Base-by-base conservation (phyloP, 2,797 vertebrate genomes). In the Helicolenus hilgendorfi region DNA sequence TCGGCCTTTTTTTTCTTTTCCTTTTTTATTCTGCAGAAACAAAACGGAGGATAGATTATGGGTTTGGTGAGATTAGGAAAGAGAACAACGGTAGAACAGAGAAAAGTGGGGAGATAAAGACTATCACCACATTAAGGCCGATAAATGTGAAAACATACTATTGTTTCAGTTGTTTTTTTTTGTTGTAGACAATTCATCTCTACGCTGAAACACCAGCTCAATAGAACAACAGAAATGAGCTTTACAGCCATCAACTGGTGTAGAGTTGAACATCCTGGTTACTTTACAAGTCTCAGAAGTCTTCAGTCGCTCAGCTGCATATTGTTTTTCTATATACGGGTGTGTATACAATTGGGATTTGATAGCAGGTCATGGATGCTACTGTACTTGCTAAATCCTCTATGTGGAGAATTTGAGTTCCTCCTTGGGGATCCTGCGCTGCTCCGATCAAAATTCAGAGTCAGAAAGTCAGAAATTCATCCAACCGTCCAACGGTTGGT, bases 81-180 rank as follows among this genome's bases (percentile, higher is more conserved):
- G 9, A 67, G 53, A 71, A 77, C 24, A 87, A 82, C 72, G 55
- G 73, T 11, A 31, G 35, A 69, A 29, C 7, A 59, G 29, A 33
- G 29, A 49, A 22, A 65, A 41, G 60, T 33, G 18, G 24, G 5
- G 7, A 11, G 65, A 67, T 70, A 41, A 24, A 20, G n/a, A 15
- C 22, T 10, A 27, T 45, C 38, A 41, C 13, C 13, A 31, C 26
- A 70, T 68, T 67, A 36, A 77, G 15, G 5, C 14, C 36, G 55
- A 77, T 62, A 15, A 31, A 77, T 26, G 55, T 24, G 11, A 26
- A 58, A 58, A 58, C n/a, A 2, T 55, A n/a, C 9, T 22, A 55
- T 55, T n/a, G 45, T 18, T 49, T 45, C 41, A 45, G 41, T 1
- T 20, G 4, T n/a, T n/a, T 49, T 36, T 59, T 8, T 13, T 35